Percentiles rank a stretch among this genome's conserved stretches.
These are phyloP conservation scores for Amphiprion clarkii DNA, from an alignment of 2,797 vertebrate species.

Conservation along the genomic window DNA sequence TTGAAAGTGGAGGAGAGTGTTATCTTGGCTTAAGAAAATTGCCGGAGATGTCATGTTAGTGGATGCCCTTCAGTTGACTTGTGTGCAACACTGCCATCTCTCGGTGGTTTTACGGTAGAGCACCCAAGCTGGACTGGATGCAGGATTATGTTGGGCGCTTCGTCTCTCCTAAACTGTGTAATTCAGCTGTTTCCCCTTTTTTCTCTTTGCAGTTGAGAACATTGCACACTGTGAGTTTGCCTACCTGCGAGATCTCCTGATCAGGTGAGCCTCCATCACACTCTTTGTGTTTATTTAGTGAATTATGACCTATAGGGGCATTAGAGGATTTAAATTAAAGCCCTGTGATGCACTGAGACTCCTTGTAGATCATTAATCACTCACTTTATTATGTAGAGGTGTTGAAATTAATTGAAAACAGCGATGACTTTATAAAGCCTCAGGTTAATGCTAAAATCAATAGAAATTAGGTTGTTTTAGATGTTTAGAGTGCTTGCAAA, in stretches of 20 bases:
- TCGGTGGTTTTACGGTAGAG: slow-evolving; percentile 48
- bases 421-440: slow-evolving; percentile 1
- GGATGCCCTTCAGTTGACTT: slow-evolving; percentile 38
- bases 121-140: slow-evolving; percentile 12
- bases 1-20: slow-evolving; percentile 53
- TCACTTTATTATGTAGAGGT: slow-evolving; percentile 16
- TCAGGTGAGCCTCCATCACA: slow-evolving; percentile 87
- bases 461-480: slow-evolving; percentile 32
- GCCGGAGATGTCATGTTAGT: slow-evolving; percentile 54
- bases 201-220: slow-evolving; percentile 91
- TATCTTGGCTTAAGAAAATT: slow-evolving; percentile 72
- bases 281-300: neutral
- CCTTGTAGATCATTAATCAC: neutral
- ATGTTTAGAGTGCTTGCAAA: slow-evolving; percentile 1
- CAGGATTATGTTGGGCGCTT: neutral
- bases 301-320: neutral
- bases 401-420: slow-evolving; percentile 45
- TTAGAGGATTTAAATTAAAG: neutral
- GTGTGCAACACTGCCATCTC: slow-evolving; percentile 53
- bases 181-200: slow-evolving; percentile 19
- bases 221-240: slow-evolving; percentile 97
- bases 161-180: neutral
- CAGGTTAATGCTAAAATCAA: slow-evolving; percentile 35
- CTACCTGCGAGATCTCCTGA: slow-evolving; percentile 96
- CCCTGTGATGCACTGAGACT: neutral